Conservation (phyloP, 2,888 invertebrate genomes). For the Ectemnius cavifrons region DNA sequence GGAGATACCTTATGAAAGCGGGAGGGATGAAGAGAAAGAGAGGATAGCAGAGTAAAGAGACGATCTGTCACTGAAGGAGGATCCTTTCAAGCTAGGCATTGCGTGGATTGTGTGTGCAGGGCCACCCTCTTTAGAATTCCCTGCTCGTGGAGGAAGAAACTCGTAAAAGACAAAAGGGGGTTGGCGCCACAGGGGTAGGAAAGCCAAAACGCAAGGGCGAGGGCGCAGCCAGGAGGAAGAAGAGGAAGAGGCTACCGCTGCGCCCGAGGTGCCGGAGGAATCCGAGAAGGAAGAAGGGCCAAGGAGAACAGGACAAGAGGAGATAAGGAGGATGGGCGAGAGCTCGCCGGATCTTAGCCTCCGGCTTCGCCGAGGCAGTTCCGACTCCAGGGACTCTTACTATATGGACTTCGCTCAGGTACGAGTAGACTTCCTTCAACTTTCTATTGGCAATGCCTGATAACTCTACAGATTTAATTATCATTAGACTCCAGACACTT, state of each 20-base stretch:
- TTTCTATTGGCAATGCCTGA: neutral
- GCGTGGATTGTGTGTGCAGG: conserved; percentile 61
- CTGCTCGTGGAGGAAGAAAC: conserved; percentile 65
- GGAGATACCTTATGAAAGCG: neutral
- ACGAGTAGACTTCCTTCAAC: conserved; percentile 20
- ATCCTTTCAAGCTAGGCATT: conserved; percentile 66
- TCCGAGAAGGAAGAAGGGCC: conserved; percentile 17
- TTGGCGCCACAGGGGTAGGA: conserved; percentile 52
- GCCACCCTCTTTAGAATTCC: conserved; percentile 71
- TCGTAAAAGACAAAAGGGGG: conserved; percentile 66
- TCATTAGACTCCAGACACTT: neutral
- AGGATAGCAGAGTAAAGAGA: conserved; percentile 28
- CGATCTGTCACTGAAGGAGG: conserved; percentile 63
- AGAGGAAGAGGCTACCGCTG: conserved; percentile 18
- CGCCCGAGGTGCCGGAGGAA: conserved; percentile 23
- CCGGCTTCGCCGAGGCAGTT: conserved; percentile 90
- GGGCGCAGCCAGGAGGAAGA: conserved; percentile 9
- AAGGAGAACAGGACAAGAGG: conserved; percentile 26
- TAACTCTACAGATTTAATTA: neutral
- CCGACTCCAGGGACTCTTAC: conserved; percentile 92
- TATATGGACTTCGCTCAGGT: conserved; percentile 92
- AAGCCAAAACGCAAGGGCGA: conserved; percentile 36
- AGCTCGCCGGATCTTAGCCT: conserved; percentile 92
- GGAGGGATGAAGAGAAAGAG: conserved; percentile 3
- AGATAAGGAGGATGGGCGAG: conserved; percentile 81